Conservation (phyloP, 2,113 vertebrate species). For the Hippoglossus stenolepis region DNA sequence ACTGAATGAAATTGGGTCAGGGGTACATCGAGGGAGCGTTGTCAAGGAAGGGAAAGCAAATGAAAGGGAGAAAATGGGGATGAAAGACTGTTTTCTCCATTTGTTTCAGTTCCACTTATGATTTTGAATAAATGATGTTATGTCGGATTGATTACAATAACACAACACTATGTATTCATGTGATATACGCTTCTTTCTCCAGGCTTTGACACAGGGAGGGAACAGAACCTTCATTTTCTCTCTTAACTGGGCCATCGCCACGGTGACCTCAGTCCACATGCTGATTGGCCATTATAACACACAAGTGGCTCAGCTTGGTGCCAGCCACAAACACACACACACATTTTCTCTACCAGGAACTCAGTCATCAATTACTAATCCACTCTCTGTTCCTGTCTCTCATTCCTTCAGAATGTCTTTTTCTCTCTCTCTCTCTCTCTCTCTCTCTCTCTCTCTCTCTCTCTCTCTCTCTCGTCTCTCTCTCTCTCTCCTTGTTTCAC, state of each 20-base stretch:
- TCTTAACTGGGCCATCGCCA: slow-evolving; percentile 59
- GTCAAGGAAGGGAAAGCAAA: slow-evolving; percentile 8
- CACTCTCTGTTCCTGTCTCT: slow-evolving; percentile 28
- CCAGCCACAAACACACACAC: slow-evolving; percentile 54
- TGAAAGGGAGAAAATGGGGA: neutral
- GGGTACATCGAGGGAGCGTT: slow-evolving; percentile 1
- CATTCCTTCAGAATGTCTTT: slow-evolving; percentile 6
- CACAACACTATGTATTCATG: slow-evolving; percentile 28
- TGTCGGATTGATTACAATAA: slow-evolving; percentile 7
- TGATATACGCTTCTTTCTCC: neutral
- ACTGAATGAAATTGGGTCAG: slow-evolving; percentile 40
- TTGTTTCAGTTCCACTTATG: slow-evolving; percentile 19
- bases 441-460: no score
- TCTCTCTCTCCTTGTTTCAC: neutral
- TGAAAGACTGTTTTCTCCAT: slow-evolving; percentile 3
- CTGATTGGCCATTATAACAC: slow-evolving; percentile 68
- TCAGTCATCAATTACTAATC: slow-evolving; percentile 51
- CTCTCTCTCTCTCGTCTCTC: no score
- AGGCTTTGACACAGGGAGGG: neutral
- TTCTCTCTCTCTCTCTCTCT: neutral
- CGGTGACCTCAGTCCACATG: slow-evolving; percentile 69
- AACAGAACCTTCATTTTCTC: slow-evolving; percentile 57
- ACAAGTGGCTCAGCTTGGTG: slow-evolving; percentile 60
- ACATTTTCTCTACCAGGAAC: slow-evolving; percentile 42
- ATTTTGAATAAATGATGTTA: neutral